These are phyloP conservation scores for Sicus ferrugineus DNA, from an alignment of 2,888 invertebrate species.

Conservation along the genomic window DNA sequence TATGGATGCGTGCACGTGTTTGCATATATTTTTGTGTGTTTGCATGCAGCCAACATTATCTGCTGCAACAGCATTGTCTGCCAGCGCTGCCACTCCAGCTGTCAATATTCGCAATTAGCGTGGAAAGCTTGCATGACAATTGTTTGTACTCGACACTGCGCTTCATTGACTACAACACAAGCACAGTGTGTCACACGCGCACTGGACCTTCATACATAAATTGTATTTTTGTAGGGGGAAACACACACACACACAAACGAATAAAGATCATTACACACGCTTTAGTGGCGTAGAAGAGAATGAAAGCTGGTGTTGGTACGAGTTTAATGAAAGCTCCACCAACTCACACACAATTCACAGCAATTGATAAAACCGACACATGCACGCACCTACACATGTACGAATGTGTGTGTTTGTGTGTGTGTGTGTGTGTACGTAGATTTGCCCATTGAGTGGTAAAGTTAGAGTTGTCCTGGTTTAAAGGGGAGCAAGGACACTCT, in stretches of 20 bases:
- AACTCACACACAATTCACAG: neutral
- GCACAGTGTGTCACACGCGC: neutral
- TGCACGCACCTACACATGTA: neutral
- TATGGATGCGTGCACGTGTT: neutral
- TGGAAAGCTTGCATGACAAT: slow-evolving; percentile 15
- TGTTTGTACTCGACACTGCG: slow-evolving; percentile 19
- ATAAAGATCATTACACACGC: neutral
- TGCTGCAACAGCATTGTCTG: too few species aligned
- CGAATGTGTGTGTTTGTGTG: neutral
- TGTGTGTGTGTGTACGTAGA: neutral
- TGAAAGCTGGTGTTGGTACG: neutral
- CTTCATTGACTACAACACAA: slow-evolving; percentile 12
- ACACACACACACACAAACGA: slow-evolving; percentile 10
- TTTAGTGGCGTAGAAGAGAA: neutral
- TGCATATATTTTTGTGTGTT: neutral
- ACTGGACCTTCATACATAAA: neutral
- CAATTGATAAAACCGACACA: neutral
- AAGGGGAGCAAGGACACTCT: too few species aligned
- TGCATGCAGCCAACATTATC: too few species aligned
- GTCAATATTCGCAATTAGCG: slow-evolving; percentile 30
- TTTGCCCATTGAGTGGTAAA: too few species aligned
- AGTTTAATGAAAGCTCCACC: neutral
- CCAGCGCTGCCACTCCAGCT: slow-evolving; percentile 5
- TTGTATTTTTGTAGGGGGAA: neutral
- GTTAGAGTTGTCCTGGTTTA: too few species aligned